Evolutionary conservation across 2,888 invertebrate species (phyloP).

Genomic region (Melanotus villosus): DNA sequence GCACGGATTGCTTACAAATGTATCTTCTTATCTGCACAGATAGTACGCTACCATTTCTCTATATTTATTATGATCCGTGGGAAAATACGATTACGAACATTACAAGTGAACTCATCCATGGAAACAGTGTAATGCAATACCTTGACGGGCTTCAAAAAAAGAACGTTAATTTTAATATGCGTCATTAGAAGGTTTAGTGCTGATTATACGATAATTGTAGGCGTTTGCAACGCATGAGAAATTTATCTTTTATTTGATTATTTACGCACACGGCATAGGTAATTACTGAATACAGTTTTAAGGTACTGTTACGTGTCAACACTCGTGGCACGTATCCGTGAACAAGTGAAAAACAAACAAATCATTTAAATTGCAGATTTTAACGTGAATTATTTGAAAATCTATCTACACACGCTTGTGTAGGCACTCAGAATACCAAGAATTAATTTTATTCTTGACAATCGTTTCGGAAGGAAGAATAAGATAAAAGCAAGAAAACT

Average conservation of each 20-base stretch:
- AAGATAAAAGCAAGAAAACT: no score
- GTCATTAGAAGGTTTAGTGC: no score
- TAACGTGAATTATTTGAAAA: background rate
- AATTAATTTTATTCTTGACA: no score
- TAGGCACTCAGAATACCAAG: no score
- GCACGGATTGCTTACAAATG: conserved; percentile 51
- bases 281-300: background rate
- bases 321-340: background rate
- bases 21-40: conserved; percentile 39
- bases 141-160: no score
- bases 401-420: no score
- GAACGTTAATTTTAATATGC: no score
- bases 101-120: conserved; percentile 24
- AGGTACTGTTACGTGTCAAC: conserved; percentile 10
- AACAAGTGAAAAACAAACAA: background rate
- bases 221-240: background rate
- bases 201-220: no score
- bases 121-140: background rate
- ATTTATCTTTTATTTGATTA: background rate
- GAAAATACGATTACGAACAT: conserved; percentile 28
- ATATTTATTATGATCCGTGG: conserved; percentile 35
- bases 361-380: background rate
- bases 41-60: conserved; percentile 33
- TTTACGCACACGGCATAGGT: background rate
- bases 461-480: no score